phyloP scores from a whole-genome alignment of 2,888 invertebrate species.

The Cynaeus angustus region DNA sequence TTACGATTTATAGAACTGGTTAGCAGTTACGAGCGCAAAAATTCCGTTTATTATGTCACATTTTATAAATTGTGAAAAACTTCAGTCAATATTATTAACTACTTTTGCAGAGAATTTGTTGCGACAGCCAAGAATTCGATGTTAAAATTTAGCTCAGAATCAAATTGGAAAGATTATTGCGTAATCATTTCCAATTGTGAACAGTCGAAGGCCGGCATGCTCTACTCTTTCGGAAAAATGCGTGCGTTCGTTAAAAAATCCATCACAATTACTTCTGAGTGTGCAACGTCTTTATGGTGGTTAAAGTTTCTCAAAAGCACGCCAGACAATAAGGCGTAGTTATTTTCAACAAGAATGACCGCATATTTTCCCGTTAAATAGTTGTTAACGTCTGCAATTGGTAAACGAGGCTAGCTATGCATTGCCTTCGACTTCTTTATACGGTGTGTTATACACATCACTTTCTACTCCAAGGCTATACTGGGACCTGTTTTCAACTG shows the following conservation, averaged over 20 bases:
- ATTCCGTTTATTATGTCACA: no score
- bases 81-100: no score
- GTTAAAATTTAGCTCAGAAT: background rate
- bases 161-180: background rate
- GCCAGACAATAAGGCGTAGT: constrained; percentile 36
- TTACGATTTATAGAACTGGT: no score
- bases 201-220: constrained; percentile 9
- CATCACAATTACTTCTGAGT: constrained; percentile 1
- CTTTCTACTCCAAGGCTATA: constrained; percentile 53
- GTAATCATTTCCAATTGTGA: constrained; percentile 7
- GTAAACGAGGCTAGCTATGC: constrained; percentile 54
- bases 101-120: no score
- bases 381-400: constrained; percentile 53
- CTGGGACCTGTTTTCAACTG: constrained; percentile 37
- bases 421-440: constrained; percentile 55
- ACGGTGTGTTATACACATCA: constrained; percentile 52
- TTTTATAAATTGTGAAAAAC: no score
- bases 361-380: constrained; percentile 53
- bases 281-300: background rate
- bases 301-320: constrained; percentile 1
- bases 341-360: constrained; percentile 53
- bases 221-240: constrained; percentile 1
- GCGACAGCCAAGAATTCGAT: background rate
- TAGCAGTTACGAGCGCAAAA: no score
- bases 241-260: constrained; percentile 4